Conservation (phyloP, 1,140 invertebrate genomes). For the Orussus abietinus region DNA sequence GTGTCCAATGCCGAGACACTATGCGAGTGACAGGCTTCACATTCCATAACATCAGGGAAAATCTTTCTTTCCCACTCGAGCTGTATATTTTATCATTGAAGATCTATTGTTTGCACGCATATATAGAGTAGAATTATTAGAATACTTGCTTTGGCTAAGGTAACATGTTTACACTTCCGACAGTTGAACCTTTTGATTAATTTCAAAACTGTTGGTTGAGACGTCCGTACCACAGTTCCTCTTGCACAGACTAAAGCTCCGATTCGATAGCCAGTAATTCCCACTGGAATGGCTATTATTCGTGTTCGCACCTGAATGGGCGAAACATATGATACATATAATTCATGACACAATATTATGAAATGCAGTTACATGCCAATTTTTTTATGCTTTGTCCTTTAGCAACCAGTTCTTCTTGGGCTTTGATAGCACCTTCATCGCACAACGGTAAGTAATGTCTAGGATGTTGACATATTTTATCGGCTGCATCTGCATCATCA, state of each 20-base stretch:
- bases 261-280: conserved; percentile 47
- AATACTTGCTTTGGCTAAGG: conserved; percentile 59
- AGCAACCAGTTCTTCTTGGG: conserved; percentile 58
- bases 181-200: conserved; percentile 71
- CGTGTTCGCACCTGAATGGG: conserved; percentile 31
- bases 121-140: conserved; percentile 7
- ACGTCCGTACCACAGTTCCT: conserved; percentile 76
- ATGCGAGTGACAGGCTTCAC: conserved; percentile 32
- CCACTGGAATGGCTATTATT: too few relatives aligned
- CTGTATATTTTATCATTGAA: conserved; percentile 17
- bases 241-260: conserved; percentile 52
- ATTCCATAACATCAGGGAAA: conserved; percentile 36
- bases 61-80: conserved; percentile 44
- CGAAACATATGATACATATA: conserved; percentile 13
- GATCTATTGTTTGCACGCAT: not conserved
- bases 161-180: conserved; percentile 70
- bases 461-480: conserved; percentile 58
- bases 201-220: conserved; percentile 73
- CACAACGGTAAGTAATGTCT: conserved; percentile 58
- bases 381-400: conserved; percentile 57
- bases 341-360: conserved; percentile 66
- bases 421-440: conserved; percentile 60
- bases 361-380: conserved; percentile 57
- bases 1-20: conserved; percentile 49
- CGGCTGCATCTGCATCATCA: conserved; percentile 54